Percentiles rank a stretch among this genome's conserved stretches.
phyloP scores from a whole-genome alignment of 2,888 invertebrate species.

The Aspidiotus rigidus region DNA sequence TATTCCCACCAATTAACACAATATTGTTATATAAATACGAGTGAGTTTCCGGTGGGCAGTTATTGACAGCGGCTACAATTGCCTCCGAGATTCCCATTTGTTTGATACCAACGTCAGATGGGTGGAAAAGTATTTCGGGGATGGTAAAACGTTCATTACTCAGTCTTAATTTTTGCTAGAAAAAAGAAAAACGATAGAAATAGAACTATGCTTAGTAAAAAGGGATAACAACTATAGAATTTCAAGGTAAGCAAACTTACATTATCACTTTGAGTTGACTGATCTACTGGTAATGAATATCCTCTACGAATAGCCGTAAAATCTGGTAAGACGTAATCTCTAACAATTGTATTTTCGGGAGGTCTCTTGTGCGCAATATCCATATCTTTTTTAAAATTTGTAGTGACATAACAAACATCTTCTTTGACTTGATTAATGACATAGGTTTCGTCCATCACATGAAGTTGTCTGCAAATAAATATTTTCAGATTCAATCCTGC shows the following conservation, averaged over 20 bases:
- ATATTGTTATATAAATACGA: slow-evolving; percentile 74
- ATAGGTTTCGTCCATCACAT: slow-evolving; percentile 98
- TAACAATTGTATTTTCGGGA: slow-evolving; percentile 59
- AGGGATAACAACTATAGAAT: background rate
- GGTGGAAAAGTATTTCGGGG: slow-evolving; percentile 89
- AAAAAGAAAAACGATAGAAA: slow-evolving; percentile 38
- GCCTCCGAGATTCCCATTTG: slow-evolving; percentile 89
- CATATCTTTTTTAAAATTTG: slow-evolving; percentile 73
- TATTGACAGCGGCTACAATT: slow-evolving; percentile 64
- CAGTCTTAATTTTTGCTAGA: slow-evolving; percentile 67
- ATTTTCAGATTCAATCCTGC: background rate
- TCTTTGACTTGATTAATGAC: slow-evolving; percentile 98
- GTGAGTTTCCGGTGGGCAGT: slow-evolving; percentile 63
- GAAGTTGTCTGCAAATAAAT: slow-evolving; percentile 59
- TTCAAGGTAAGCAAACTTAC: slow-evolving; percentile 31
- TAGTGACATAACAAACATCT: slow-evolving; percentile 87
- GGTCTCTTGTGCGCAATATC: slow-evolving; percentile 53
- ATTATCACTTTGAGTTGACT: slow-evolving; percentile 40
- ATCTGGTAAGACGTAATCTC: slow-evolving; percentile 93
- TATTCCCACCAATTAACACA: slow-evolving; percentile 70
- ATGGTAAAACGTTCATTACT: slow-evolving; percentile 91
- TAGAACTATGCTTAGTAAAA: slow-evolving; percentile 2
- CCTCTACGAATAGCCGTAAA: slow-evolving; percentile 83
- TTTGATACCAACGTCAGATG: slow-evolving; percentile 85
- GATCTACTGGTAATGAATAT: slow-evolving; percentile 50